Percentiles rank a stretch among this genome's conserved stretches.
phyloP scores from a whole-genome alignment of 2,113 vertebrate genomes.

The Macrotis lagotis region DNA sequence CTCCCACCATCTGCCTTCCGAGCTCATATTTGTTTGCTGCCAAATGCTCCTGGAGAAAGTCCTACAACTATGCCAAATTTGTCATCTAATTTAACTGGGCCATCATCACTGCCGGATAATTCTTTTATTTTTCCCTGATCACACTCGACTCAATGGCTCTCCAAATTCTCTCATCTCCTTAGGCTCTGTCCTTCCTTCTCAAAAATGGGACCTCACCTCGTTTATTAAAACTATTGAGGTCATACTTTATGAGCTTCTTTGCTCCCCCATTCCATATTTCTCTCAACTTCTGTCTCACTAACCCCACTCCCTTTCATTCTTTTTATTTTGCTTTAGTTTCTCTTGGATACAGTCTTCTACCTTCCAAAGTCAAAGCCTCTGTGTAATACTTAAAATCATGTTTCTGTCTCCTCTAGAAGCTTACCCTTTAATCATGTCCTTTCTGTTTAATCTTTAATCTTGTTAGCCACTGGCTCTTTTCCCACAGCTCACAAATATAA shows the following conservation, averaged over 20 bases:
- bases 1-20: not conserved
- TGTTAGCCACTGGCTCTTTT: not conserved
- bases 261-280: not conserved
- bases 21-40: not conserved
- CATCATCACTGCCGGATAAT: not conserved
- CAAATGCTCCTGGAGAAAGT: not conserved
- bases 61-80: not conserved
- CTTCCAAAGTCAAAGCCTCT: not conserved
- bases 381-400: not conserved
- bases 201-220: not conserved
- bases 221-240: not conserved
- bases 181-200: not conserved
- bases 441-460: not conserved
- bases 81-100: not conserved
- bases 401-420: not conserved
- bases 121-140: not conserved
- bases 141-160: not conserved
- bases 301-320: not conserved
- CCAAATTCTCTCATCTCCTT: not conserved
- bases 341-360: not conserved
- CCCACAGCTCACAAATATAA: not conserved
- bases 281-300: not conserved
- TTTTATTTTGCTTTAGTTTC: too few relatives aligned
- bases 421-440: not conserved
- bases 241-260: not conserved